Conservation (phyloP, 2,888 invertebrate genomes). For the Calliphora vomitoria region DNA sequence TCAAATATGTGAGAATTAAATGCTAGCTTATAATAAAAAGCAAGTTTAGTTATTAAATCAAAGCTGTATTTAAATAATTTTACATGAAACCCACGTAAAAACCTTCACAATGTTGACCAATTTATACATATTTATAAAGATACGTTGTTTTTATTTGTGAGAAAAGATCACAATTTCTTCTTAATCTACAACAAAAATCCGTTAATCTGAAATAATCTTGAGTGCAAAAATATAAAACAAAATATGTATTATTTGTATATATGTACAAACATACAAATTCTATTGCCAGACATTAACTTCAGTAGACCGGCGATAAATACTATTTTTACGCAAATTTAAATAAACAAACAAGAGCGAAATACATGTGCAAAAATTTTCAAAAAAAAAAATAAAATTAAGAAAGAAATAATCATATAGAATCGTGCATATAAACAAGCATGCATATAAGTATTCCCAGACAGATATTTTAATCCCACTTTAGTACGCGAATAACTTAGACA, state of each 20-base stretch:
- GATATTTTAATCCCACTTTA: conserved; percentile 67
- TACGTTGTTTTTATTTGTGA: background rate
- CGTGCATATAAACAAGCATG: background rate
- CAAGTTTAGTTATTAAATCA: conserved; percentile 14
- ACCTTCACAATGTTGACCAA: conserved; percentile 45
- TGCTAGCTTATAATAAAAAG: conserved; percentile 23
- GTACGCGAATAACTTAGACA: conserved; percentile 47
- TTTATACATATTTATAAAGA: background rate
- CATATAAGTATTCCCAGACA: conserved; percentile 56
- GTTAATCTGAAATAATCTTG: conserved; percentile 56
- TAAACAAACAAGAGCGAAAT: conserved; percentile 39
- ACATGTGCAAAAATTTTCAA: conserved; percentile 25
- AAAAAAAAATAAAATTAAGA: background rate
- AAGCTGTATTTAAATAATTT: background rate
- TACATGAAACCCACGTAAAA: conserved; percentile 40
- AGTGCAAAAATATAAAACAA: conserved; percentile 30
- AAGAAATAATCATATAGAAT: background rate
- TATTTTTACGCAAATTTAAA: conserved; percentile 72
- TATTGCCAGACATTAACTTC: conserved; percentile 70
- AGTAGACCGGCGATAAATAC: conserved; percentile 70
- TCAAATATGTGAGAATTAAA: background rate
- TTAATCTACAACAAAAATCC: conserved; percentile 45
- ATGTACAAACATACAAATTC: conserved; percentile 29
- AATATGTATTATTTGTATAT: background rate
- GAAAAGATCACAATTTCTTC: conserved; percentile 32